Conservation (phyloP, 2,113 vertebrate species). For the Thunnus thynnus region DNA sequence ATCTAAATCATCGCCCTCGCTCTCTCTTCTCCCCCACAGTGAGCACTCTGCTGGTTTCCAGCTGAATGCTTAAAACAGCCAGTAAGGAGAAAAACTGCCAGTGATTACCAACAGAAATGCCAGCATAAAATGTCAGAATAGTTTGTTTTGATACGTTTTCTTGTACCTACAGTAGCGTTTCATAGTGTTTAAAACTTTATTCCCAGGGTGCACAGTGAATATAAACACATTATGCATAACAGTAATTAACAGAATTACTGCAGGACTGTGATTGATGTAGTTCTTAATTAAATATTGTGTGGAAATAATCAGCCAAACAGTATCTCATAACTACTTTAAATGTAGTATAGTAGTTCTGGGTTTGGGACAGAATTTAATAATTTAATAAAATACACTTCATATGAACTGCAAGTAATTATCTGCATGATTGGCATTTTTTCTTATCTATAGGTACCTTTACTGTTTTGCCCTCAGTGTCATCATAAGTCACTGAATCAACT, state of each 20-base stretch:
- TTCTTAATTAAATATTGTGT: not conserved
- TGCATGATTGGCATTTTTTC: not conserved
- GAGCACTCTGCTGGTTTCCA: constrained; percentile 32
- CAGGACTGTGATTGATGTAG: not conserved
- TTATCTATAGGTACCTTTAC: too few relatives aligned
- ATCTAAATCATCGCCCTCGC: constrained; percentile 59
- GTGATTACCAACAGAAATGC: constrained; percentile 46
- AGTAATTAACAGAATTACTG: not conserved
- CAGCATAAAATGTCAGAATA: constrained; percentile 45
- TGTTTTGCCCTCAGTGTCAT: not conserved
- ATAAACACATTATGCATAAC: not conserved
- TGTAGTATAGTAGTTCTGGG: not conserved
- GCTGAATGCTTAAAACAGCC: constrained; percentile 31
- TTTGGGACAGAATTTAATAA: not conserved
- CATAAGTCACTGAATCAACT: not conserved
- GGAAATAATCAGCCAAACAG: not conserved
- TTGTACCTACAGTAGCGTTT: constrained; percentile 16
- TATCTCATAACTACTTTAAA: not conserved
- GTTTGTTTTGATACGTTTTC: constrained; percentile 38
- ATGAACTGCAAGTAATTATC: not conserved
- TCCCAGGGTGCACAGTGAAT: not conserved
- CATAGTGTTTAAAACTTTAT: not conserved
- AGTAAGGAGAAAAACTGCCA: constrained; percentile 32
- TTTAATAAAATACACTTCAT: too few relatives aligned
- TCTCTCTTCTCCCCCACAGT: constrained; percentile 19